Evolutionary conservation across 2,888 invertebrate genomes (phyloP).

Genomic region (Sisyra terminalis): DNA sequence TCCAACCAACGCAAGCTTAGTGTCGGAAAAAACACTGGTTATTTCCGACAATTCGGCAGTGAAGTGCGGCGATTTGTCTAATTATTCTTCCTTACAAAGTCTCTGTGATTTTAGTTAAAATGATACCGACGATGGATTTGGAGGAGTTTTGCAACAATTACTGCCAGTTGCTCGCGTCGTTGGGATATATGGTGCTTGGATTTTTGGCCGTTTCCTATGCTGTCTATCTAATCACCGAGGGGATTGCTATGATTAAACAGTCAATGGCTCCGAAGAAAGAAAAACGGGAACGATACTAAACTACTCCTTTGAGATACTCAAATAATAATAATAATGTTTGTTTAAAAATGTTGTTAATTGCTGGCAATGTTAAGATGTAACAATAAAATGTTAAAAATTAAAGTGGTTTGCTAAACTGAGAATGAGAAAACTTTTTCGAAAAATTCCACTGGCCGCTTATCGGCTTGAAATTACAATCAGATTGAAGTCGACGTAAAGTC

Average conservation of each 20-base stretch:
- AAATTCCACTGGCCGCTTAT: neutral
- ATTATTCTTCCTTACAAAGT: too few relatives aligned
- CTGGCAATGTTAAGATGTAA: neutral
- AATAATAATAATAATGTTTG: too few relatives aligned
- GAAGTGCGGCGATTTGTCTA: neutral
- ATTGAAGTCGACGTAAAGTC: too few relatives aligned
- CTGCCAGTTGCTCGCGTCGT: constrained; percentile 3
- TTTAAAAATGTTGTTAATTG: too few relatives aligned
- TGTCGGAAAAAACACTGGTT: too few relatives aligned
- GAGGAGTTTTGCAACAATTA: constrained; percentile 6
- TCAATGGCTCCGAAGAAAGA: constrained; percentile 1
- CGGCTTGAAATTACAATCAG: neutral
- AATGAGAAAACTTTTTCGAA: neutral
- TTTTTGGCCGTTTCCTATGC: constrained; percentile 4
- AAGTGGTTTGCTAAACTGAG: neutral
- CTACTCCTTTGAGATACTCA: too few relatives aligned
- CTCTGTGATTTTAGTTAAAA: too few relatives aligned
- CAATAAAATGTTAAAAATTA: neutral
- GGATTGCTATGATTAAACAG: neutral
- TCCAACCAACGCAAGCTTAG: too few relatives aligned
- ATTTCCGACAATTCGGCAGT: neutral
- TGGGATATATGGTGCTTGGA: neutral
- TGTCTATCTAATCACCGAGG: constrained; percentile 4
- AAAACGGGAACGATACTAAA: neutral
- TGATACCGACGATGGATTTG: neutral